Conservation (phyloP, 37 sponge, comb jelly and placozoan species). For the Axinella damicornis region DNA sequence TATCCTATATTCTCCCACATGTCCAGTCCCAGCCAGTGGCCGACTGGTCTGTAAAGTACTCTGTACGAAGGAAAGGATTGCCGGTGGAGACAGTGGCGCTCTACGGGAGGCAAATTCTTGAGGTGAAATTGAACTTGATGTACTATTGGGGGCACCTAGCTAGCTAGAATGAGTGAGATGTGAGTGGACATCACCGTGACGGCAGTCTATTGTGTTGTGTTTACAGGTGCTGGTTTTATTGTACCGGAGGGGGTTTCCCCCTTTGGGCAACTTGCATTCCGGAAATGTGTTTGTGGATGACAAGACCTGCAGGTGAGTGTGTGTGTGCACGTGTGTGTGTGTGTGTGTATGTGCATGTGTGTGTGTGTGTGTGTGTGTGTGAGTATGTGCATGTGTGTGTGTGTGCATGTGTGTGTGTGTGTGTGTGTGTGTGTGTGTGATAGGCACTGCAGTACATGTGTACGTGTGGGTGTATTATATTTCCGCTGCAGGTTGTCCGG, state of each 20-base stretch:
- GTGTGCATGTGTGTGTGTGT: neutral
- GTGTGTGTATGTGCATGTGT: neutral
- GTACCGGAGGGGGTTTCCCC: slow-evolving; percentile 56
- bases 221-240: slow-evolving; percentile 50
- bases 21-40: slow-evolving; percentile 3
- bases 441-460: too few species aligned
- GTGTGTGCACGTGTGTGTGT: neutral
- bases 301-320: slow-evolving; percentile 36
- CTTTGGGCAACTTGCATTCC: slow-evolving; percentile 61
- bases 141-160: too few species aligned
- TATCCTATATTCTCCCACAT: too few species aligned
- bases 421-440: too few species aligned
- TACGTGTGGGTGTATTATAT: neutral
- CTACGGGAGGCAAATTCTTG: slow-evolving; percentile 75
- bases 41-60: slow-evolving; percentile 72
- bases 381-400: neutral
- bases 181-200: too few species aligned
- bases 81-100: neutral
- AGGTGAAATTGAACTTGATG: slow-evolving; percentile 18
- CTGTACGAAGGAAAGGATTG: slow-evolving; percentile 32
- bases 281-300: slow-evolving; percentile 71
- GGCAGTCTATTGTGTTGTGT: too few species aligned
- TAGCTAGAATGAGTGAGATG: too few species aligned
- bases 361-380: neutral
- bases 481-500: slow-evolving; percentile 39